Evolutionary conservation across 2,888 invertebrate genomes (phyloP).

Genomic region (Drosophila kambysellisi): DNA sequence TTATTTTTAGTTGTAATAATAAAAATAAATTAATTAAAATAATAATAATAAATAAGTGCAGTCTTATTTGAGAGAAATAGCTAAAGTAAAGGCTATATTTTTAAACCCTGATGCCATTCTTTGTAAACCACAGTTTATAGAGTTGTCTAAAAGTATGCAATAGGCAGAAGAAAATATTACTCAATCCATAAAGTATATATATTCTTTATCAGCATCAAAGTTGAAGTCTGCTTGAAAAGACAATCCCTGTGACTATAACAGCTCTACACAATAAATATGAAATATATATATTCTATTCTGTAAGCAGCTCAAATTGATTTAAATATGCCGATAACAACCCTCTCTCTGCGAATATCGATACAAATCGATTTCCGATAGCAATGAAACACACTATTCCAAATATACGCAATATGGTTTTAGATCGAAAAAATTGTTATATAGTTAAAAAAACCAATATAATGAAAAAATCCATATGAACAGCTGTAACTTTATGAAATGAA

Average conservation of each 20-base stretch:
- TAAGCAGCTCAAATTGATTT: too few relatives aligned
- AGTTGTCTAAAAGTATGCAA: background rate
- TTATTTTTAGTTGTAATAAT: background rate
- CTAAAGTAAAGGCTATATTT: background rate
- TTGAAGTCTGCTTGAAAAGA: background rate
- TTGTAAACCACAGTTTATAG: background rate
- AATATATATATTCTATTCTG: background rate
- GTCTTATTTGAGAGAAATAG: background rate
- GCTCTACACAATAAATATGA: background rate
- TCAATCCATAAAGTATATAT: background rate
- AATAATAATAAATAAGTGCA: background rate
- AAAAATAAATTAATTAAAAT: background rate
- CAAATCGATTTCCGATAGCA: background rate
- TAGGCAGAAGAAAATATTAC: background rate
- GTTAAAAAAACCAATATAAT: too few relatives aligned
- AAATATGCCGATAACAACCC: too few relatives aligned
- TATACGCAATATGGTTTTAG: too few relatives aligned
- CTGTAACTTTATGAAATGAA: too few relatives aligned
- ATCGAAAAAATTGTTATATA: too few relatives aligned
- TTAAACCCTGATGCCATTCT: background rate
- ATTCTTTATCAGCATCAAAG: background rate
- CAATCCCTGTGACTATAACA: background rate
- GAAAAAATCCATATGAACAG: too few relatives aligned
- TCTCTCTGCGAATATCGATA: background rate
- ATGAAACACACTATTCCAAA: background rate